Evolutionary conservation across 2,113 vertebrate species (phyloP).

Genomic region (Toxotes chatareus): DNA sequence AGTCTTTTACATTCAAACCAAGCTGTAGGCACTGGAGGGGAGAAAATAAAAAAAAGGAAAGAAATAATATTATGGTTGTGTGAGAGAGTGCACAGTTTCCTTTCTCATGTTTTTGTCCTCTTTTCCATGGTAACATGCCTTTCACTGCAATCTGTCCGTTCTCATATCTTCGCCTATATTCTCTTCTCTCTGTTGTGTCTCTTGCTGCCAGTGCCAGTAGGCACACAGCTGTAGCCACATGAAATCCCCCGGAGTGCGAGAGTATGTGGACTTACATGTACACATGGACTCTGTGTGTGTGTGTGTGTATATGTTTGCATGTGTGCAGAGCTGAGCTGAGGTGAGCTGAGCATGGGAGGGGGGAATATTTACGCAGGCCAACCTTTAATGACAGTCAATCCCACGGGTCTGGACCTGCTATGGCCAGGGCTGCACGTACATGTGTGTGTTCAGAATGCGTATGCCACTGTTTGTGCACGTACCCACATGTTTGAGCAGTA

Average conservation of each 20-base stretch:
- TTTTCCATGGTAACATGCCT: constrained; percentile 65
- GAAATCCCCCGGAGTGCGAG: constrained; percentile 69
- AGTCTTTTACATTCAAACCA: constrained; percentile 74
- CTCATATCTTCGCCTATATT: constrained; percentile 51
- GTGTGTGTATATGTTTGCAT: constrained; percentile 25
- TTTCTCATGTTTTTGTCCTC: constrained; percentile 43
- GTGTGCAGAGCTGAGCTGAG: constrained; percentile 42
- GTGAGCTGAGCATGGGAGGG: constrained; percentile 28
- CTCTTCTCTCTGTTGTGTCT: constrained; percentile 55
- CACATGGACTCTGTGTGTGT: constrained; percentile 51
- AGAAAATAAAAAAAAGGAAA: constrained; percentile 35
- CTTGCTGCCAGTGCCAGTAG: constrained; percentile 66
- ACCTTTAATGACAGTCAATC: constrained; percentile 69
- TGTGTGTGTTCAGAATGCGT: constrained; percentile 42
- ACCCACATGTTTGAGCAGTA: constrained; percentile 33
- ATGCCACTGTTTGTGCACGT: constrained; percentile 35
- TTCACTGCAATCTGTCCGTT: constrained; percentile 50
- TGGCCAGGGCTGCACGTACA: constrained; percentile 5
- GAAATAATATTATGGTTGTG: constrained; percentile 55
- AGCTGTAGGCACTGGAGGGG: constrained; percentile 50
- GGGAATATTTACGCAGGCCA: constrained; percentile 63
- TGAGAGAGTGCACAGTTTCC: constrained; percentile 49
- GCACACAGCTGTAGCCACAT: constrained; percentile 78
- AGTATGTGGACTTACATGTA: constrained; percentile 58
- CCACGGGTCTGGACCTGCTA: constrained; percentile 55